phyloP scores from a whole-genome alignment of 30 jellyfish, hydroid and myxozoan species.

The Turritopsis dohrnii region DNA sequence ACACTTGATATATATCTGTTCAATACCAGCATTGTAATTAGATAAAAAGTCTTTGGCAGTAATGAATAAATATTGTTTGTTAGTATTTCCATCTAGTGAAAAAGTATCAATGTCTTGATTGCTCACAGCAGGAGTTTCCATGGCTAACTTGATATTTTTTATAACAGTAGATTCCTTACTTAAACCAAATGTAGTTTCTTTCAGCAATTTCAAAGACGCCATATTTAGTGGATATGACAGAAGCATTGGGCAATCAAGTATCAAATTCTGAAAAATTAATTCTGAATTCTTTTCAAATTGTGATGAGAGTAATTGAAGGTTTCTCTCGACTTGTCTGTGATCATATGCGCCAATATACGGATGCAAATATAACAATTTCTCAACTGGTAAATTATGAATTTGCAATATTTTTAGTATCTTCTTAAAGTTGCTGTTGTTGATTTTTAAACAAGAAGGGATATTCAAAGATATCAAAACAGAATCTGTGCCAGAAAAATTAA shows the following conservation, averaged over 20 bases:
- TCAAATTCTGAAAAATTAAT: neutral
- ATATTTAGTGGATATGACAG: neutral
- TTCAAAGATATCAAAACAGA: slow-evolving; percentile 1
- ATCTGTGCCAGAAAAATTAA: neutral
- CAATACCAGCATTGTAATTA: neutral
- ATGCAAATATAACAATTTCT: neutral
- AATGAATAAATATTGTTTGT: neutral
- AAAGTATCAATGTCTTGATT: neutral
- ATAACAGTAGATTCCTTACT: neutral
- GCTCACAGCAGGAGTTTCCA: neutral
- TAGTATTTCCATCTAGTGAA: neutral
- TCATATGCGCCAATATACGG: slow-evolving; percentile 21
- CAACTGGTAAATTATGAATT: slow-evolving; percentile 4
- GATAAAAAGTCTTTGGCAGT: neutral
- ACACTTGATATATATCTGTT: slow-evolving; percentile 11
- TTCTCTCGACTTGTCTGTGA: slow-evolving; percentile 8
- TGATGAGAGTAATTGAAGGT: slow-evolving; percentile 2
- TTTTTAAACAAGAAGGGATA: slow-evolving; percentile 17
- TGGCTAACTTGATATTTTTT: neutral
- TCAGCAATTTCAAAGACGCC: neutral
- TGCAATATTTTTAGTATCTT: neutral
- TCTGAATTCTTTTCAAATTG: slow-evolving; percentile 4
- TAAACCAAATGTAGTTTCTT: neutral
- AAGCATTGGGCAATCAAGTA: slow-evolving; percentile 7
- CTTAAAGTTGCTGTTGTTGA: slow-evolving; percentile 8